Percentiles rank a stretch among this genome's conserved stretches.
Evolutionary conservation across 2,888 invertebrate genomes (phyloP).

Genomic region (Dynastes grantii): DNA sequence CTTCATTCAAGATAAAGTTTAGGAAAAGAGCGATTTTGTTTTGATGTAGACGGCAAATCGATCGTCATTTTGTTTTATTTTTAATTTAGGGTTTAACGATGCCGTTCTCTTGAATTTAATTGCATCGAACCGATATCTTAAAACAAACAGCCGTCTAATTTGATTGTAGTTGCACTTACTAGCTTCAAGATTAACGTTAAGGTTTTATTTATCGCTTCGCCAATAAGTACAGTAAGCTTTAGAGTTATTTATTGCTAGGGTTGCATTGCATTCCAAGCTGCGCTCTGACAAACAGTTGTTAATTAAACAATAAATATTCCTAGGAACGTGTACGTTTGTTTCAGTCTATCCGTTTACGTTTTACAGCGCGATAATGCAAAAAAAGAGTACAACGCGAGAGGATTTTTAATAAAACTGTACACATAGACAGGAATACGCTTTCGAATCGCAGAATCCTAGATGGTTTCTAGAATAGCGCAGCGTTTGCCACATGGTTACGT

Average conservation of each 20-base stretch:
- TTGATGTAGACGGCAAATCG: too few relatives aligned
- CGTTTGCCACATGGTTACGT: too few relatives aligned
- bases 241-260: constrained; percentile 54
- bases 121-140: constrained; percentile 14
- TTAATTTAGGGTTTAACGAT: background rate
- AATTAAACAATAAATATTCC: constrained; percentile 57
- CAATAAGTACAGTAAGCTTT: constrained; percentile 53
- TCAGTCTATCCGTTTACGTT: background rate
- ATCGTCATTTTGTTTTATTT: background rate
- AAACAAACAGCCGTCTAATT: constrained; percentile 42
- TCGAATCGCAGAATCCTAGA: too few relatives aligned
- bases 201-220: constrained; percentile 55
- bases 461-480: too few relatives aligned
- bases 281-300: constrained; percentile 55
- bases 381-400: constrained; percentile 5
- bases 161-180: constrained; percentile 39
- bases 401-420: constrained; percentile 33
- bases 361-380: background rate
- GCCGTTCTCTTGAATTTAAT: background rate
- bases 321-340: constrained; percentile 18
- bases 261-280: constrained; percentile 55
- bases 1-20: too few relatives aligned
- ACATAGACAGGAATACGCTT: too few relatives aligned
- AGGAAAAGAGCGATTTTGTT: too few relatives aligned
- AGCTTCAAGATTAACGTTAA: constrained; percentile 50